Evolutionary conservation across 2,888 invertebrate genomes (phyloP), one percentile per base, ranked within the genome.

Genomic region (Scotopteryx bipunctaria): DNA sequence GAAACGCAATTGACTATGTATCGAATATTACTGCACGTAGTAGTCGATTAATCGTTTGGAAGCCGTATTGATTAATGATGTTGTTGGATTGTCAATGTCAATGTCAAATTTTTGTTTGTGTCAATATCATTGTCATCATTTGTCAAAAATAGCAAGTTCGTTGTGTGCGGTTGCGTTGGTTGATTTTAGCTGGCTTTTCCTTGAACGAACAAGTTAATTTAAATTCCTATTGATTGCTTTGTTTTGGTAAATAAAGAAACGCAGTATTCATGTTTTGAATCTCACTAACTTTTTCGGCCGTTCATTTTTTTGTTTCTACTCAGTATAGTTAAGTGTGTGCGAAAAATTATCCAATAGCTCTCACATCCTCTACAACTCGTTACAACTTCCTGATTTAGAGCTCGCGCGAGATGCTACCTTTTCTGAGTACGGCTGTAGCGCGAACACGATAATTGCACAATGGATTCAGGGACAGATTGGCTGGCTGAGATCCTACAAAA

Each of bases 401-500:
- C 27, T 43, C 35, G 40, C 70, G 69, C 78, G 79, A 80, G 78
- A 87, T 87, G 85, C 71, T 76, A 66, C 66, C 66, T 71, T 76
- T 72, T 70, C 60, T 71, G 59, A 59, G 48, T 52, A 55, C 45
- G 58, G 60, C 61, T 57, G 56, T 61, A 57, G 59, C 58, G 59
- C 51, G 57, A 57, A 47, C 55, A 57, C 52, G 47, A 59, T 59
- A 57, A 59, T 55, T 48, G 43, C 40, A 74, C 67, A 65, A 90
- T 90, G 90, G 87, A 89, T 66, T 79, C 89, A 15, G 86, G 82
- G 43, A 93, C 94, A 9, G 96, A 96, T 78, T 95, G 95, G 95
- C 89, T 99, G 51, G 94, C 94, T 73, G 96, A 97, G 66, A 91
- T 99, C 50, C 87, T 99, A 64, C 93, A 93, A 58, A 97, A 98